Evolutionary conservation across 2,888 invertebrate genomes (phyloP), one percentile per base, ranked within the genome.

Genomic region (Callosobruchus maculatus): DNA sequence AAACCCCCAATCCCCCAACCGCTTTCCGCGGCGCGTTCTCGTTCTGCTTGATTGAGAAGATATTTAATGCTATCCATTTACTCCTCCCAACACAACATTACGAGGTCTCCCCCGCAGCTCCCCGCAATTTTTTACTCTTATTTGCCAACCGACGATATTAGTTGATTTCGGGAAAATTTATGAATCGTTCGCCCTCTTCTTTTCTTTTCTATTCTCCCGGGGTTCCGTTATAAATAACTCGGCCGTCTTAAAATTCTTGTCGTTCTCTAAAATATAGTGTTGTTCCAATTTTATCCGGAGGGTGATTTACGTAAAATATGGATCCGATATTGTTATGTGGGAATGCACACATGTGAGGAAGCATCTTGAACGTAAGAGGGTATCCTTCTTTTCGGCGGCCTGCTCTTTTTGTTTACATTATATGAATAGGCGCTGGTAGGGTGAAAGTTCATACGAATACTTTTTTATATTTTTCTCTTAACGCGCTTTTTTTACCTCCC

Each of bases 31-130:
- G 26, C 31, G 30, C 20, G 30, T 20, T 30, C 3, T n/a, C 67
- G 68, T 72, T 72, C 68, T 26, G 67, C 72, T 68, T 72, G 68
- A 72, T 72, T 72, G 72, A 72, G 68, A 68, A 72, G 68, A 68
- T 72, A 68, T 72, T 72, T 22, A 72, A 72, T 68, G 30, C 72
- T 67, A 72, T 67, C 30, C 72, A 72, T 72, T 72, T 72, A 26
- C 68, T 72, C 68, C 67, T 26, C 30, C 70, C 70, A 26, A 70
- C 70, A 70, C 22, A 70, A 22, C 70, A 22, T 70, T 70, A 70
- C 22, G 70, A 70, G 70, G 70, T 70, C 22, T 70, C 70, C 22
- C 30, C 70, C 26, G 49, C 49, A 49, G 49, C 9, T 70, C 70
- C 30, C 30, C 26, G 5, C 21, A 22, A 20, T 70, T 5, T 70